Conservation (phyloP, 1,140 invertebrate species). For the Camponotus pennsylvanicus region DNA sequence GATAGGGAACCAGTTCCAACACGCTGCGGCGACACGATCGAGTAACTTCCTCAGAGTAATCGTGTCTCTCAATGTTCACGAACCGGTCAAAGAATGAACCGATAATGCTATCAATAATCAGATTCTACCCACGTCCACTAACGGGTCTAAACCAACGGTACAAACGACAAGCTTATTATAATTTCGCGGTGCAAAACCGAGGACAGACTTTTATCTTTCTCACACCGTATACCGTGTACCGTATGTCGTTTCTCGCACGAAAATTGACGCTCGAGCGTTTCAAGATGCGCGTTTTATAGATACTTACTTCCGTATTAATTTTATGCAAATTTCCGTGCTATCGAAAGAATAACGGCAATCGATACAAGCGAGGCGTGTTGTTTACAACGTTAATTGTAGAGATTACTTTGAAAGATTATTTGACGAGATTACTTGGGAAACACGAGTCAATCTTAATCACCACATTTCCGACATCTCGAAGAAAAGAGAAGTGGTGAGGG, state of each 20-base stretch:
- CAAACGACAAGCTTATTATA: constrained; percentile 1
- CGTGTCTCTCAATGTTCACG: constrained; percentile 44
- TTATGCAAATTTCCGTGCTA: constrained; percentile 46
- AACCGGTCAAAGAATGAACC: constrained; percentile 24
- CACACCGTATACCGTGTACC: not conserved
- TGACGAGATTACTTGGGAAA: constrained; percentile 37
- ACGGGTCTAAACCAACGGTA: constrained; percentile 39
- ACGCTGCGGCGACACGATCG: constrained; percentile 62
- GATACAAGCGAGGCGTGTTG: constrained; percentile 44
- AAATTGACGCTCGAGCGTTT: constrained; percentile 31
- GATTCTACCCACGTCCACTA: constrained; percentile 31
- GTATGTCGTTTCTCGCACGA: not conserved
- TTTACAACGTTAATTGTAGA: constrained; percentile 51
- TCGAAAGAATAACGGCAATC: constrained; percentile 38
- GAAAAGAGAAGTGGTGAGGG: constrained; percentile 28
- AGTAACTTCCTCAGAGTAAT: constrained; percentile 54
- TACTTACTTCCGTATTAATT: constrained; percentile 41
- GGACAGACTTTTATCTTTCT: not conserved
- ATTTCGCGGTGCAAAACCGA: not conserved
- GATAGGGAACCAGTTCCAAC: constrained; percentile 69
- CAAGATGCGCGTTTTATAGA: not conserved
- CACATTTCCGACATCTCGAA: constrained; percentile 57
- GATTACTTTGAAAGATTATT: not conserved
- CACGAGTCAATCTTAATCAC: constrained; percentile 49
- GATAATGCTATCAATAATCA: constrained; percentile 59